Percentiles rank a stretch among this genome's conserved stretches.
Conservation (phyloP, 2,797 vertebrate genomes). For the Ptychadena robeensis region DNA sequence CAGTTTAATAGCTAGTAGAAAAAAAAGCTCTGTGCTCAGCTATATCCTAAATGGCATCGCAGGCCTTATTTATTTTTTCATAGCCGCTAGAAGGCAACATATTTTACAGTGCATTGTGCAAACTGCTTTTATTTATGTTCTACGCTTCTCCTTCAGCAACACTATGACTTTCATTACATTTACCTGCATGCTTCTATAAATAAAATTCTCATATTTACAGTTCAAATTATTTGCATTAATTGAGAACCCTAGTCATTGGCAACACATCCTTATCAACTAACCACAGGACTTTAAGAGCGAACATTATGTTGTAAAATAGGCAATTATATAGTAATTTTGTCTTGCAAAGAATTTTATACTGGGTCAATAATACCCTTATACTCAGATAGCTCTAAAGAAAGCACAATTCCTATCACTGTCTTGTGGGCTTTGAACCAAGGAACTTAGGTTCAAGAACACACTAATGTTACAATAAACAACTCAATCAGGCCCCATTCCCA, state of each 20-base stretch:
- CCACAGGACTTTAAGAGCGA: constrained; percentile 18
- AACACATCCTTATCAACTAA: constrained; percentile 30
- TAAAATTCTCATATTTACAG: constrained; percentile 29
- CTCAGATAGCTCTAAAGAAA: constrained; percentile 36
- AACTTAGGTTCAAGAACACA: constrained; percentile 55
- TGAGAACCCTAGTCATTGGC: constrained; percentile 1
- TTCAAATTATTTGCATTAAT: constrained; percentile 43
- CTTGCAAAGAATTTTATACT: constrained; percentile 15
- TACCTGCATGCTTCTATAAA: constrained; percentile 27
- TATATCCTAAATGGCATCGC: constrained; percentile 38
- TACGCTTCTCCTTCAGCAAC: not conserved
- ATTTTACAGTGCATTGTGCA: constrained; percentile 40
- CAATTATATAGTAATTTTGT: constrained; percentile 48
- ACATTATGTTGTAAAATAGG: constrained; percentile 49
- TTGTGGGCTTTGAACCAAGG: constrained; percentile 46
- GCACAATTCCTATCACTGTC: constrained; percentile 18
- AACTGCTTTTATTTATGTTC: constrained; percentile 37
- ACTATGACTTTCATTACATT: constrained; percentile 5
- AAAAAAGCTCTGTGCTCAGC: constrained; percentile 19
- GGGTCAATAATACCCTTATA: constrained; percentile 45
- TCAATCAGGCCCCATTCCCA: constrained; percentile 41
- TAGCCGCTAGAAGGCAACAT: constrained; percentile 35
- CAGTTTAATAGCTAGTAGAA: constrained; percentile 26
- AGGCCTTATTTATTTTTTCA: constrained; percentile 37
- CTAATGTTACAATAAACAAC: constrained; percentile 57